A percentile compares a stretch with the other conserved stretches of the same genome.
These are phyloP conservation scores for Hylaeus anthracinus DNA, from an alignment of 1,140 invertebrate species.

Conservation along the genomic window DNA sequence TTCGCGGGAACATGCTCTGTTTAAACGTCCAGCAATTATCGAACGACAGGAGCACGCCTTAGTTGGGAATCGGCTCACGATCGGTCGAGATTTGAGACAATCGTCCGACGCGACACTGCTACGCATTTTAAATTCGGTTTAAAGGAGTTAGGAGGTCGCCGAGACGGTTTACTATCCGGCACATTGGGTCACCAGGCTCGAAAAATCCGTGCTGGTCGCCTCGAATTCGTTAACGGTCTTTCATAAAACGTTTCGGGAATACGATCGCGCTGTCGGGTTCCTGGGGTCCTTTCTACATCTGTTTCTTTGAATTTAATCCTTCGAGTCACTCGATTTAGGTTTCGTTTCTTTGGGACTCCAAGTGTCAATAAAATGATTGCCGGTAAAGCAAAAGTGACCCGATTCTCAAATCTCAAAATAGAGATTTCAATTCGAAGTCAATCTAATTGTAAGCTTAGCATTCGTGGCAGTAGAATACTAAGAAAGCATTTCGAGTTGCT, in stretches of 20 bases:
- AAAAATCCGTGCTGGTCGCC: slow-evolving; percentile 58
- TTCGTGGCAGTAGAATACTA: too few relatives aligned
- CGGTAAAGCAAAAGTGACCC: too few relatives aligned
- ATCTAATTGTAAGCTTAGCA: too few relatives aligned
- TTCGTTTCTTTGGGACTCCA: too few relatives aligned
- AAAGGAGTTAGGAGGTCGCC: slow-evolving; percentile 72
- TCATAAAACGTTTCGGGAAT: slow-evolving; percentile 20
- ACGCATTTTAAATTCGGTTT: slow-evolving; percentile 60
- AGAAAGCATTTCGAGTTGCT: too few relatives aligned
- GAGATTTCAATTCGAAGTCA: too few relatives aligned
- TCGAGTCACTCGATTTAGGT: too few relatives aligned
- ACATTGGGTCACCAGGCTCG: slow-evolving; percentile 74
- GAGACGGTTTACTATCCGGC: slow-evolving; percentile 65
- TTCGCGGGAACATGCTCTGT: neutral
- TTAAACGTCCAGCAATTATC: neutral
- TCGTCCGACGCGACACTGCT: slow-evolving; percentile 18
- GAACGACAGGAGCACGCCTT: neutral
- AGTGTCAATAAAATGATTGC: too few relatives aligned
- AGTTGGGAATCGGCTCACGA: slow-evolving; percentile 45
- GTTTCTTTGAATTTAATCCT: neutral
- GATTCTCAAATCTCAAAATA: too few relatives aligned
- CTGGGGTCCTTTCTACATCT: neutral
- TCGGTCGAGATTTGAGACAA: slow-evolving; percentile 32
- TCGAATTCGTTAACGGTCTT: slow-evolving; percentile 66
- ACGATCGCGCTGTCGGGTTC: neutral